Evolutionary conservation across 2,888 invertebrate species (phyloP), one percentile per base, ranked within the genome.

Genomic region (Leucania comma): DNA sequence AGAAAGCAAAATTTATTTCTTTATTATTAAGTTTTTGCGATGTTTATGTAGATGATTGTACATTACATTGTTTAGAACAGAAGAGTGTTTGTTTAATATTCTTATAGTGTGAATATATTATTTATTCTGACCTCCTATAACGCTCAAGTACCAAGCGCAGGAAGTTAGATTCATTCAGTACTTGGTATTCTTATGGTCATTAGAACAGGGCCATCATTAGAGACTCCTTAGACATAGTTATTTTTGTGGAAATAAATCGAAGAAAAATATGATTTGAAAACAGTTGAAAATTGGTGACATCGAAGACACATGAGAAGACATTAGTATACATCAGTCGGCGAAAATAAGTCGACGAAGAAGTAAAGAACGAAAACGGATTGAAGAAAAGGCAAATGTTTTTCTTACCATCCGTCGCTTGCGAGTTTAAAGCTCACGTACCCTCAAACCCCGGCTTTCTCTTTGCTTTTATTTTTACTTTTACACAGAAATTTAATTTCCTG

Each of bases 401-500:
- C 70, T 80, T 67, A 71, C 56, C 50, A 17, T 42, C 20, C 42
- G 35, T 38, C 60, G 71, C 42, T 58, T n/a, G 51, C n/a, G 22
- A 70, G 48, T 32, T n/a, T 32, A 51, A 68, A 62, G 12, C 46
- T 46, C 42, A 56, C 62, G 51, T 67, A 70, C 58, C 68, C 70
- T 70, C 61, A 82, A 75, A 51, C 68, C 67, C 42, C 29, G 12
- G 54, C 59, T 68, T 65, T 57, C 64, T 58, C 61, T 65, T 64
- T 81, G 80, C 81, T 86, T 87, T 91, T 77, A 78, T 80, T 92
- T n/a, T n/a, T n/a, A n/a, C n/a, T n/a, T n/a, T 91, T 90, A 88
- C 88, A 90, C 86, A 88, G 90, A 92, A 86, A 93, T 95, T 94
- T 93, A 94, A 95, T 95, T 94, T 95, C 93, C 95, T 91, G 86